A percentile compares a stretch with the other conserved stretches of the same genome.
These are phyloP conservation scores for Andricus curvator DNA, from an alignment of 2,888 invertebrate species.

Conservation along the genomic window DNA sequence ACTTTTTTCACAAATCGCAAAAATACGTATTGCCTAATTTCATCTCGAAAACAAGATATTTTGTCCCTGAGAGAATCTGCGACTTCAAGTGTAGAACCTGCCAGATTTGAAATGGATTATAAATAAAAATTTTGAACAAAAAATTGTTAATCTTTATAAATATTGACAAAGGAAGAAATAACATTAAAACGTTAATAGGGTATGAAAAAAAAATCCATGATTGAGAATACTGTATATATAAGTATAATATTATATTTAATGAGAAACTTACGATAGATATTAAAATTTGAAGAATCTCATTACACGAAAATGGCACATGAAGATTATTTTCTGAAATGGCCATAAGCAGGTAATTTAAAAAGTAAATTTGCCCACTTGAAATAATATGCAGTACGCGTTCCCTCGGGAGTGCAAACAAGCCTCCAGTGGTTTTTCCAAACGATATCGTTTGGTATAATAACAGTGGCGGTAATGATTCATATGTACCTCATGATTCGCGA, in stretches of 20 bases:
- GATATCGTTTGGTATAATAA: conserved; percentile 27
- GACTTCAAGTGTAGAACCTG: fast-evolving
- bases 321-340: conserved; percentile 15
- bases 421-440: conserved; percentile 28
- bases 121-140: too few species aligned
- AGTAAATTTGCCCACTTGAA: conserved; percentile 26
- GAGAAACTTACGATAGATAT: background rate
- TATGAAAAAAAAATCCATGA: background rate
- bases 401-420: background rate
- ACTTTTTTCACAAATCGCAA: too few species aligned
- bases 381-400: conserved; percentile 4
- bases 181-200: background rate
- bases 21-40: too few species aligned
- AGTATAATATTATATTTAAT: background rate
- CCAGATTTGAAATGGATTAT: too few species aligned
- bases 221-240: background rate
- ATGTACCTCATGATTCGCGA: conserved; percentile 37
- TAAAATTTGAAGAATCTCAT: conserved; percentile 1
- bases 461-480: conserved; percentile 20
- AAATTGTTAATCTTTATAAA: too few species aligned
- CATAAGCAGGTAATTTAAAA: conserved; percentile 24
- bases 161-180: background rate
- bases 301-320: background rate
- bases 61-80: too few species aligned
- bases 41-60: too few species aligned